Base-by-base conservation (phyloP, 1,140 invertebrate genomes). In the Sweltsa coloradensis region DNA sequence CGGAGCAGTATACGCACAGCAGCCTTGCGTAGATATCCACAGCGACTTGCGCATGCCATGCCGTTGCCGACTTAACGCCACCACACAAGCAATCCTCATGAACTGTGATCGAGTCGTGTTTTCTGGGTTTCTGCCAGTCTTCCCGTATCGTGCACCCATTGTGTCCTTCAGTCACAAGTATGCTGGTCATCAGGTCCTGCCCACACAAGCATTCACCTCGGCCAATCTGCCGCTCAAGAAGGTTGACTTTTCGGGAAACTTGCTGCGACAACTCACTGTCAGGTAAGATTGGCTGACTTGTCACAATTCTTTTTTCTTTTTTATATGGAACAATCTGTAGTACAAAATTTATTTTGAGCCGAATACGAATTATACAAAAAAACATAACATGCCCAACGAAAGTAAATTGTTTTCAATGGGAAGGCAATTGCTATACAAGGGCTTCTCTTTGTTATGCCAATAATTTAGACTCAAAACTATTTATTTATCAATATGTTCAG, bases 61-160 rank as follows among this genome's bases (percentile, higher is more conserved):
- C 59, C 63, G 60, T 19, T 82, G 79, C 52, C 34, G 51, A 4
- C 14, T 61, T 34, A 55, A 59, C 0, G 53, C 51, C 6, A 49
- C 72, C 0, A 64, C 68, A 22, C 66, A 62, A 23, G 64, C 65
- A 37, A 68, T 69, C 14, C 52, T 60, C 34, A 73, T 90, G 67
- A 78, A 92, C 60, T 92, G 89, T 60, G 86, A 92, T 64, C 65
- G 74, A 16, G 76, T 88, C 11, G 80, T 87, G n/a, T 89, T 91
- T 51, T 70, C 77, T 16, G 74, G 76, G 11, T 85, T 89, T 54
- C 78, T 81, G 36, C 75, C 85, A 1, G 64, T 78, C 2, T 64
- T 83, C 31, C 81, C 89, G 0, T 79, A 78, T 54, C 79, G 79
- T 13, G 79, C 80, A 11, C 81, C 83, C 6, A 78, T 91, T 34